These are phyloP conservation scores for Drosophila anomalata DNA, from an alignment of 2,888 invertebrate genomes.

Conservation along the genomic window DNA sequence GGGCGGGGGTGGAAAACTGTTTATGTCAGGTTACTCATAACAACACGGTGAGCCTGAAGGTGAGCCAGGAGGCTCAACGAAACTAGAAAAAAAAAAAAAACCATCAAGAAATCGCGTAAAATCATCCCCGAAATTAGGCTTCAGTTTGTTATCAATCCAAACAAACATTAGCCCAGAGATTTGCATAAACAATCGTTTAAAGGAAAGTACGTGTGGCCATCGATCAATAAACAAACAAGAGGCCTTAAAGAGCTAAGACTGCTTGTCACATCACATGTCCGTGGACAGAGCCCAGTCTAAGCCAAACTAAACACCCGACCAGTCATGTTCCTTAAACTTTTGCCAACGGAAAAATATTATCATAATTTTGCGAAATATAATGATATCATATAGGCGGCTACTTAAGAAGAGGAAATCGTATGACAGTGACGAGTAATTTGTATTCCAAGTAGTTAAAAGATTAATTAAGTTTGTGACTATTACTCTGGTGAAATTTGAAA, in stretches of 20 bases:
- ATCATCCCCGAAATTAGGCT: conserved; percentile 77
- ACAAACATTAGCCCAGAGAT: conserved; percentile 49
- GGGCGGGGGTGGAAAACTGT: conserved; percentile 57
- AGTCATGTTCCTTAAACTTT: conserved; percentile 14
- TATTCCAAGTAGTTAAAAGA: not conserved
- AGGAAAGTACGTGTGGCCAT: conserved; percentile 44
- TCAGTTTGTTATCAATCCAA: conserved; percentile 66
- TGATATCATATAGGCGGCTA: conserved; percentile 18
- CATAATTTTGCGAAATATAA: conserved; percentile 6
- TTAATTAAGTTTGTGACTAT: not conserved
- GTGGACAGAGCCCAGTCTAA: not conserved
- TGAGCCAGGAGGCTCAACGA: conserved; percentile 3
- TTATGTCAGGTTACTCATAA: conserved; percentile 52
- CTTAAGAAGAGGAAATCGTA: not conserved
- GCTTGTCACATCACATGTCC: conserved; percentile 42
- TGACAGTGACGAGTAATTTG: not conserved
- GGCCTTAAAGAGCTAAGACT: conserved; percentile 25
- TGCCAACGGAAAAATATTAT: conserved; percentile 24
- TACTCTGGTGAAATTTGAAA: not conserved
- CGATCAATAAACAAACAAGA: conserved; percentile 55
- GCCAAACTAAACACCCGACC: conserved; percentile 14
- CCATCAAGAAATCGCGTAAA: conserved; percentile 29
- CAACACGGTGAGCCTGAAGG: conserved; percentile 37
- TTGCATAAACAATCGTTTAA: conserved; percentile 59
- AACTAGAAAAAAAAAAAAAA: conserved; percentile 19